These are phyloP conservation scores for Oscarella lobularis DNA, from an alignment of 37 sponge, comb jelly and placozoan species.

Conservation along the genomic window DNA sequence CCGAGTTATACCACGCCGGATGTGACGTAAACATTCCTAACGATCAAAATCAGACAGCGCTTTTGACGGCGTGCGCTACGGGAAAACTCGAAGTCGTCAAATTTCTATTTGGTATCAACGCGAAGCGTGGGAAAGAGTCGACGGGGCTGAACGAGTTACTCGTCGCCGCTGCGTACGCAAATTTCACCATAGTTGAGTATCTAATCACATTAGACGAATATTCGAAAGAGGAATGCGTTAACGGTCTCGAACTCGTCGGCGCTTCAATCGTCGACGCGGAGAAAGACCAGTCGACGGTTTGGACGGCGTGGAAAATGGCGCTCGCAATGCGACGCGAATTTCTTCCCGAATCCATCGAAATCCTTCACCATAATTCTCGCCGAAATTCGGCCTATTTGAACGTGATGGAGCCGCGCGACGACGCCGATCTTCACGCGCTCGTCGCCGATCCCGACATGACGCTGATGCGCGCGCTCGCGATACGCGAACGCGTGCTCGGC, in stretches of 20 bases:
- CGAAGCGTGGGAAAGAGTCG: background rate
- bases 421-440: background rate
- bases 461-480: background rate
- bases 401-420: background rate
- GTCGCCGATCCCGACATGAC: background rate
- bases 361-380: background rate
- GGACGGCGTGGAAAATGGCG: background rate
- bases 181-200: background rate
- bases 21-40: background rate
- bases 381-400: background rate
- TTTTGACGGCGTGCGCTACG: background rate
- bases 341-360: background rate
- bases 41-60: background rate
- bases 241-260: background rate
- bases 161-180: background rate
- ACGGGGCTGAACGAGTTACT: background rate
- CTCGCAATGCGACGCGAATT: background rate
- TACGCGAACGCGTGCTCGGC: background rate
- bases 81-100: background rate
- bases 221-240: background rate
- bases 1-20: background rate
- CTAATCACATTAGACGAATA: background rate
- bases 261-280: background rate
- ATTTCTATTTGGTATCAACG: background rate
- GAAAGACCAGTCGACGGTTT: background rate